Evolutionary conservation across 2,797 vertebrate genomes (phyloP), one percentile per base, ranked within the genome.

Genomic region (Eleutherodactylus coqui): DNA sequence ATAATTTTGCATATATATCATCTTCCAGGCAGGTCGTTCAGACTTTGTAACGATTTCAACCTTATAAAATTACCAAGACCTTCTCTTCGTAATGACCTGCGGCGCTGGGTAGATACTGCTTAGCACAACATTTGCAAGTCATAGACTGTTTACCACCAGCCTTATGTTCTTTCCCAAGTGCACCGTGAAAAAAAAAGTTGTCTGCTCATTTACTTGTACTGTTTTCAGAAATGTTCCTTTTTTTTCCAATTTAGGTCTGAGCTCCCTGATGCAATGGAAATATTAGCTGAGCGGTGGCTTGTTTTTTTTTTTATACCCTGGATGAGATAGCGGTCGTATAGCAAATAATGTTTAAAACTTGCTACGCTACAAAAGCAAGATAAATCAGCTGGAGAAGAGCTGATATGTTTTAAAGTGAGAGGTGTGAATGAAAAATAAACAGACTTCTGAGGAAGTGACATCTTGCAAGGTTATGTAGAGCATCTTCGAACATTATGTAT

Each of bases 41-140:
- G 73, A 75, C 55, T 79, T 84, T 75, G 73, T 81, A 75, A 76
- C 79, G 14, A 83, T 84, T 80, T 45, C 53, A 53, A 62, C 82
- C 76, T 87, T 53, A 55, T 73, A 81, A 76, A 75, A 85, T 87
- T 85, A 75, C 86, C 80, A 75, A 80, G 82, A 75, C 47, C 27
- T 51, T 73, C 75, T 75, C 75, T 67, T 77, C 55, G 29, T 87
- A 84, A 87, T 80, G 76, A 84, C 86, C 81, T 32, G 69, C 86
- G 58, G 82, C 38, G 70, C 70, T 55, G 82, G 69, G 82, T 64
- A 84, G 69, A 79, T 51, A 64, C 82, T 32, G 82, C 86, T 87
- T 84, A 84, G 76, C 43, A 81, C 55, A 87, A 80, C 82, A 81
- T 87, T 87, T 87, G 77, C 82, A 81, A 87, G 86, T 87, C 82